Evolutionary conservation across 2,888 invertebrate genomes (phyloP), one percentile per base, ranked within the genome.

Genomic region (Pseudococcus longispinus): DNA sequence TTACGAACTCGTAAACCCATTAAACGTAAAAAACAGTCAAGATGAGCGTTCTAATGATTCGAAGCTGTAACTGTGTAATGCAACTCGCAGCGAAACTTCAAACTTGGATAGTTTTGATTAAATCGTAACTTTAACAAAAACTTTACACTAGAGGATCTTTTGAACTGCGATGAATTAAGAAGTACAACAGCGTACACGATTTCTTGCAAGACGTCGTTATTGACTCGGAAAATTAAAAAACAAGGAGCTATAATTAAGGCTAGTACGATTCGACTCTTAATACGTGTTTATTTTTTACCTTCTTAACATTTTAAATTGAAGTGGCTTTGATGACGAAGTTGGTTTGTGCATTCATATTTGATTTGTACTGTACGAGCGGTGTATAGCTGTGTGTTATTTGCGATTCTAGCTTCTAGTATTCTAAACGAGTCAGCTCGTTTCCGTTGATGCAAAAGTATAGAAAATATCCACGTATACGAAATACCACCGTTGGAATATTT

Each of bases 1-100:
- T 74, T 74, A 74, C 74, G 74, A 74, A 74, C 74, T 74, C 74
- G 74, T 74, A 74, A 74, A 74, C 32, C 74, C 74, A 74, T 74
- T 74, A 74, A 74, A 74, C 37, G 74, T 32, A 74, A 74, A 74
- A 74, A 74, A 74, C 74, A 74, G 74, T 74, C 74, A 74, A 74
- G 74, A 74, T 74, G 74, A 74, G 74, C 74, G 74, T 74, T 37
- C 74, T 74, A 74, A 74, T 74, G 74, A 74, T 74, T 74, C 29
- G 74, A 74, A 29, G 74, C 74, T 74, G 74, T 65, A 65, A 65
- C 74, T 74, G 74, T 74, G 74, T 74, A 74, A 37, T 74, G 74
- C 74, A 74, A 74, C 74, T 74, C 74, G 74, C 65, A 65, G 37
- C 37, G 37, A 65, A 65, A 65, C 65, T 65, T 65, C 65, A 65